Evolutionary conservation across 2,797 vertebrate genomes (phyloP).

Genomic region (Lophius americanus): DNA sequence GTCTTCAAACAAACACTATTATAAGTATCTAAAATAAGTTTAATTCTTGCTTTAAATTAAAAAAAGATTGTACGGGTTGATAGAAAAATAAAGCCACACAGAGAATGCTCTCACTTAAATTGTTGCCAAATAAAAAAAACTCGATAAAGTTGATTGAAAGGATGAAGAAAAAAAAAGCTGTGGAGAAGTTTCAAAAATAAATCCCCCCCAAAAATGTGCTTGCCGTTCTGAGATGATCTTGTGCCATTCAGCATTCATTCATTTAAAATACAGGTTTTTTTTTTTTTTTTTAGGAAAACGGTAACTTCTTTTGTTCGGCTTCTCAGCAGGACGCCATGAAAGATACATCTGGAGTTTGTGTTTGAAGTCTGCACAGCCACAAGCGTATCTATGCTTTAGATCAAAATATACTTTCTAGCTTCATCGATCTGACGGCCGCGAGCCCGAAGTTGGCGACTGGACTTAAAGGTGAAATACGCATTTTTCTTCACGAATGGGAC

Average conservation of each 20-base stretch:
- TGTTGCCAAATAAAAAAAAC: too few species aligned
- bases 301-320: conserved; percentile 31
- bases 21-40: background rate
- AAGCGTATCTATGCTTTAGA: conserved; percentile 1
- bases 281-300: conserved; percentile 17
- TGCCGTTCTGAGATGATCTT: conserved; percentile 12
- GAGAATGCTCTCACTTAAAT: background rate
- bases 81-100: conserved; percentile 1
- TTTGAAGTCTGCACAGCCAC: conserved; percentile 34
- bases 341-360: conserved; percentile 20
- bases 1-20: background rate
- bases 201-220: background rate
- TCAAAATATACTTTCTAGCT: conserved; percentile 5
- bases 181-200: conserved; percentile 16
- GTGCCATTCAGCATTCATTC: background rate
- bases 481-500: conserved; percentile 1
- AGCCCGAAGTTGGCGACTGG: background rate
- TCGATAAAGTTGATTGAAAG: too few species aligned
- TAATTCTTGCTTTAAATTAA: background rate
- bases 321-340: conserved; percentile 17
- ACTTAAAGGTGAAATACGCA: background rate
- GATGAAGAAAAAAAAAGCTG: too few species aligned
- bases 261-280: conserved; percentile 28
- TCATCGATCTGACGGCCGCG: background rate
- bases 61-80: conserved; percentile 1